phyloP scores from a whole-genome alignment of 1,140 invertebrate genomes.

The Cheumatopsyche charites region DNA sequence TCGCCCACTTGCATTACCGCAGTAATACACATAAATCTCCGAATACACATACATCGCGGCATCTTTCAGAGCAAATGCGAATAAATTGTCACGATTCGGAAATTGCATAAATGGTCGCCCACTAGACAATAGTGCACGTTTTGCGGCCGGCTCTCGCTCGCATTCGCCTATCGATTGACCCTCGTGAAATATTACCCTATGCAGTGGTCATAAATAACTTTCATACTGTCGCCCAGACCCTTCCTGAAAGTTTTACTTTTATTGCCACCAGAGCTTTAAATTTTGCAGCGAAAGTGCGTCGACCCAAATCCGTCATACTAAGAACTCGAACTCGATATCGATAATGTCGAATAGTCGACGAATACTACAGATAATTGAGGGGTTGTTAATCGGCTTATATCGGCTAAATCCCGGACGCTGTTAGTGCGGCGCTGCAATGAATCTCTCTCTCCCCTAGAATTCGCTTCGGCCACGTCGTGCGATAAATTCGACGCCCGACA shows the following conservation, averaged over 20 bases:
- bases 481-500: conserved; percentile 33
- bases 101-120: conserved; percentile 32
- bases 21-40: no score
- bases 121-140: conserved; percentile 18
- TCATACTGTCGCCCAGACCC: conserved; percentile 34
- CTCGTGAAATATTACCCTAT: conserved; percentile 51
- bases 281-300: background rate
- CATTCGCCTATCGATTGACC: conserved; percentile 49
- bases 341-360: background rate
- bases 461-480: conserved; percentile 15
- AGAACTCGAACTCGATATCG: background rate
- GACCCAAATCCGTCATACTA: conserved; percentile 2
- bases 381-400: conserved; percentile 49
- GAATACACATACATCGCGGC: no score
- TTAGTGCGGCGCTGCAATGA: conserved; percentile 38
- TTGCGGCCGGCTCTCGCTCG: conserved; percentile 32
- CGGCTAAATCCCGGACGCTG: conserved; percentile 44
- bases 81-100: conserved; percentile 37
- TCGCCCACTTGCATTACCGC: no score
- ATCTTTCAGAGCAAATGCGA: background rate
- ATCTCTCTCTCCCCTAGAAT: conserved; percentile 35
- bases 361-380: conserved; percentile 44
- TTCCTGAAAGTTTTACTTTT: background rate
- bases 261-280: background rate
- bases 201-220: conserved; percentile 48